These are phyloP conservation scores for Lordiphosa clarofinis DNA, from an alignment of 1,140 invertebrate species.

Conservation along the genomic window DNA sequence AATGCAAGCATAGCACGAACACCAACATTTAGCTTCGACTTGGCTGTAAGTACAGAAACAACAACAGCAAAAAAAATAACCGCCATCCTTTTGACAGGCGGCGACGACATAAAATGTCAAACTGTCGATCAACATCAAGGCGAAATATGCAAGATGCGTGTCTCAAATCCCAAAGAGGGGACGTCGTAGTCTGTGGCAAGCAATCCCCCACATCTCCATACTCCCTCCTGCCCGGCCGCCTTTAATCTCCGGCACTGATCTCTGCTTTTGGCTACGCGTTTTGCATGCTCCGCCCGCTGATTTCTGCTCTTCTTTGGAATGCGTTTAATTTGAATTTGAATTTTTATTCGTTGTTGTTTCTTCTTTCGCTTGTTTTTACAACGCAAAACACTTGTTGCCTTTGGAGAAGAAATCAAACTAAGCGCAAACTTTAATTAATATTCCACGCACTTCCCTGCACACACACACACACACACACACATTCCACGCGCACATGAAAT, in stretches of 20 bases:
- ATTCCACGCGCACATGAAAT: conserved; percentile 14
- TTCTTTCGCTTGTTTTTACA: conserved; percentile 67
- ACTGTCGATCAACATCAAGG: conserved; percentile 76
- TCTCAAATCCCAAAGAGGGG: conserved; percentile 61
- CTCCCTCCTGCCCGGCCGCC: conserved; percentile 8
- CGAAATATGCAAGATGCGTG: conserved; percentile 75
- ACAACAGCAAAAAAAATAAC: conserved; percentile 49
- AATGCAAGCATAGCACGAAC: not conserved
- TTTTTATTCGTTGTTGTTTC: conserved; percentile 44
- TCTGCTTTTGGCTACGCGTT: conserved; percentile 50
- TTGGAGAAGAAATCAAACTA: conserved; percentile 70
- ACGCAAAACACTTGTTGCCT: conserved; percentile 69
- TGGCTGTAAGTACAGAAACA: conserved; percentile 5
- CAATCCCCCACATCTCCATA: conserved; percentile 24
- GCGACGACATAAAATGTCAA: conserved; percentile 75
- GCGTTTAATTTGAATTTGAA: conserved; percentile 72
- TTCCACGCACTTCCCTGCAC: conserved; percentile 51
- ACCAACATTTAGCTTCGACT: not conserved
- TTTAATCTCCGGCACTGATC: conserved; percentile 65
- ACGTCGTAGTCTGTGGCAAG: conserved; percentile 18
- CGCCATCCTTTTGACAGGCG: conserved; percentile 62
- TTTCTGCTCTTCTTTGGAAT: conserved; percentile 62
- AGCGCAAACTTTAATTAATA: conserved; percentile 69
- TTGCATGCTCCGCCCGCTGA: conserved; percentile 52
- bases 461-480: conserved; percentile 14